Base-by-base conservation (phyloP, 1,140 invertebrate genomes). In the Aphidius ervi region DNA sequence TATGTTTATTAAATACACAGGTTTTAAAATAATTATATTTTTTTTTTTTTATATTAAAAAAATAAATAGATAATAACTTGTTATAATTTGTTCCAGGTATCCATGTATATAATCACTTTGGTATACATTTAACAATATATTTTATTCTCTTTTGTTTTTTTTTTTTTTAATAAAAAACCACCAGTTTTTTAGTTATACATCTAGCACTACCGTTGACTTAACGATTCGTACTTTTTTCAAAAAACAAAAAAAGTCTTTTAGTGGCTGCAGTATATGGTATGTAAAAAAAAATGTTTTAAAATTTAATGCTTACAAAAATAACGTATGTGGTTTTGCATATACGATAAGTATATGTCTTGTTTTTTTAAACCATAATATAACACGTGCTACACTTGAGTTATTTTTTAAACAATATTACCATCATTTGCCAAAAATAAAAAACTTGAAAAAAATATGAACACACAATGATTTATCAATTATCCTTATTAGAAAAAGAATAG, bases 301-400 rank as follows among this genome's bases (percentile, higher is more conserved):
- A 59, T 53, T 49, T 49, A 59, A 53, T 59, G 50, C 43, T 43
- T 45, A 41, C 58, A 59, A 31, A 52, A 52, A 53, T 47, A 57
- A 57, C n/a, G 37, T 20, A 9, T 40, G 56, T 16, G 52, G 52
- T 54, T 54, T 54, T 54, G 39, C 47, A 37, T 37, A 40, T 10
- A 4, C n/a, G 9, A 42, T 8, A 6, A 23, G 40, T 7, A 8
- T 37, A 31, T n/a, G 10, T n/a, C 9, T 6, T 43, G 6, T 43
- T 9, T 43, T 43, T 7, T 43, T 6, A 6, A 43, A 23, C 3
- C 4, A 4, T 20, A 31, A 7, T 39, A 10, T n/a, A 47, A 7
- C 46, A 47, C 46, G 46, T 47, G 46, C 46, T 6, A 5, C 46
- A 6, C 16, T 16, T 16, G 16, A 16, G 16, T 16, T 16, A 16